Base-by-base conservation (phyloP, 1,140 invertebrate genomes). In the Aphidius ervi region DNA sequence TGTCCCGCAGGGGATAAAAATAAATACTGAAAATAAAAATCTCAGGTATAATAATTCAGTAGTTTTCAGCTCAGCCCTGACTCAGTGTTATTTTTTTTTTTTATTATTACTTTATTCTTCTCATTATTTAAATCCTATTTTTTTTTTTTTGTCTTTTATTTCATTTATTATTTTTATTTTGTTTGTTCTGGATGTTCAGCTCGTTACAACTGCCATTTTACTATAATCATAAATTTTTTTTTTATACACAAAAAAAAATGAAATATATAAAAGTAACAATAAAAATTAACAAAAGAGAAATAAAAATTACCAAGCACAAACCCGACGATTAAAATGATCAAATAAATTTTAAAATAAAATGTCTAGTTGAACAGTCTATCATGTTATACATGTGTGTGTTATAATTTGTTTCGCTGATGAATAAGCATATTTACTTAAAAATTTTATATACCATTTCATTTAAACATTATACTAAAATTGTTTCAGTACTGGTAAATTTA, bases 41-140 rank as follows among this genome's bases (percentile, higher is more conserved):
- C 43, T 54, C 52, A 31, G 23, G 42, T 53, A 48, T 37, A 55
- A 60, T 60, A 60, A 60, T 60, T 60, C 43, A 60, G 42, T 54
- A 8, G 50, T 39, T 54, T 41, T 40, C 40, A 40, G 40, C 39
- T 54, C 52, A 54, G 52, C 23, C 4, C 23, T 31, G 23, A 31
- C 2, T 31, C 23, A 31, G 23, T 31, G 23, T 31, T 31, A 31
- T 31, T 31, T 31, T 31, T 16, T 31, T 16, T 16, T 31, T 31
- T 31, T 31, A 31, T 31, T 31, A 31, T 31, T 3, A 31, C 23
- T 31, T 31, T 31, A 31, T 31, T 31, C 23, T 31, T 31, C 23
- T 31, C 23, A 31, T 31, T 31, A 31, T 31, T 31, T 31, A 31
- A 31, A 31, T 31, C 23, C 23, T 56, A 43, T 42, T 31, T 31